A percentile compares a stretch with the other conserved stretches of the same genome.
Evolutionary conservation across 2,888 invertebrate genomes (phyloP).

Genomic region (Lathronympha strigana): DNA sequence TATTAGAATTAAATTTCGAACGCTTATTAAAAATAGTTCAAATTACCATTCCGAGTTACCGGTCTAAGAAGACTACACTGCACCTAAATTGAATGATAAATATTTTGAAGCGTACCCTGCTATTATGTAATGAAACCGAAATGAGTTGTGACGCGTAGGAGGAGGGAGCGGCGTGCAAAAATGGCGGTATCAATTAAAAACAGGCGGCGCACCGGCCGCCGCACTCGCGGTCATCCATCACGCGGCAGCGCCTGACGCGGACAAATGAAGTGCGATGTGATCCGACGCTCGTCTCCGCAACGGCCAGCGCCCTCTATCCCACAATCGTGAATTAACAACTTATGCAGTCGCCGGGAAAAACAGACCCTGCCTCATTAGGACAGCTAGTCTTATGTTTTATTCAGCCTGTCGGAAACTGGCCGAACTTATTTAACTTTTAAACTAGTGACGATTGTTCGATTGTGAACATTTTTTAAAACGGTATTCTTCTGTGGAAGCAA

Average conservation of each 20-base stretch:
- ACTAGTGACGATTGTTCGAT: slow-evolving; percentile 75
- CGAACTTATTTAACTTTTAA: slow-evolving; percentile 80
- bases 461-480: slow-evolving; percentile 64
- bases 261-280: slow-evolving; percentile 83
- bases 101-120: slow-evolving; percentile 53
- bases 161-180: slow-evolving; percentile 59
- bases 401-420: slow-evolving; percentile 70
- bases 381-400: slow-evolving; percentile 79
- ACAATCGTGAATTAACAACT: slow-evolving; percentile 77
- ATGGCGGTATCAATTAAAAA: slow-evolving; percentile 80
- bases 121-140: slow-evolving; percentile 55
- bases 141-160: slow-evolving; percentile 51
- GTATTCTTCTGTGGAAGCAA: slow-evolving; percentile 57
- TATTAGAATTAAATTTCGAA: too few relatives aligned
- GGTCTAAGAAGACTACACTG: background rate
- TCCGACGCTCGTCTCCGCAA: slow-evolving; percentile 63
- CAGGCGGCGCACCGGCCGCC: slow-evolving; percentile 57
- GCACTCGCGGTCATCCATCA: slow-evolving; percentile 73
- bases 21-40: too few relatives aligned
- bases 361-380: slow-evolving; percentile 74
- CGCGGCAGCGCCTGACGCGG: slow-evolving; percentile 69
- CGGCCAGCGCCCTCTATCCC: slow-evolving; percentile 54
- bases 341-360: slow-evolving; percentile 78
- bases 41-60: too few relatives aligned
- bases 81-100: slow-evolving; percentile 51